Evolutionary conservation across 1,140 invertebrate species (phyloP).

Genomic region (Drosophila nasuta): DNA sequence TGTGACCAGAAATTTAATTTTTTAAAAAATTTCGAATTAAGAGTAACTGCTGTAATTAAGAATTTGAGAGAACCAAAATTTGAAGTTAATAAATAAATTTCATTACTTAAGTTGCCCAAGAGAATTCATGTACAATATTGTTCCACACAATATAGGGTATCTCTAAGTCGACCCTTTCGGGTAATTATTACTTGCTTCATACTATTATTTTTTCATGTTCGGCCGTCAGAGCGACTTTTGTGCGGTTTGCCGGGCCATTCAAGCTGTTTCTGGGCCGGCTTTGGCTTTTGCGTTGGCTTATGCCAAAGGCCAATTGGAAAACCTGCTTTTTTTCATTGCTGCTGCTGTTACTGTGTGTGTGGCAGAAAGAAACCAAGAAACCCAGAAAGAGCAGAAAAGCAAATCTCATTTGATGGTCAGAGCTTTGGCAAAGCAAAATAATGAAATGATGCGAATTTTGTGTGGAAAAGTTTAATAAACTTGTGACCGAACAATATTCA

Average conservation of each 20-base stretch:
- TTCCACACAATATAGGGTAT: conserved; percentile 1
- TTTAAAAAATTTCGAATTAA: no score
- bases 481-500: conserved; percentile 32
- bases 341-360: not conserved
- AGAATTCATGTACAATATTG: no score
- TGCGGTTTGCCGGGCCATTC: conserved; percentile 34
- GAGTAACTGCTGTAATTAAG: no score
- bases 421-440: conserved; percentile 9
- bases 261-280: conserved; percentile 47
- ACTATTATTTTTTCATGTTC: conserved; percentile 18
- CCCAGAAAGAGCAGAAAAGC: conserved; percentile 24
- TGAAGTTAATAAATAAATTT: no score
- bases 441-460: conserved; percentile 7
- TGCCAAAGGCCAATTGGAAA: conserved; percentile 51
- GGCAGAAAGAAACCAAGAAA: conserved; percentile 14
- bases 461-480: conserved; percentile 35
- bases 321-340: conserved; percentile 31
- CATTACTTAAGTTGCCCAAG: no score
- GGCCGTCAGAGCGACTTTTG: conserved; percentile 49
- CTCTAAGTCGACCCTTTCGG: not conserved
- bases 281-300: conserved; percentile 46
- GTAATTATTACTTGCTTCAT: conserved; percentile 7
- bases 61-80: no score
- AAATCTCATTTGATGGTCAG: conserved; percentile 41
- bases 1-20: no score